A percentile compares a stretch with the other conserved stretches of the same genome.
phyloP scores from a whole-genome alignment of 1,140 invertebrate species.

The Panagrolaimus sp. region DNA sequence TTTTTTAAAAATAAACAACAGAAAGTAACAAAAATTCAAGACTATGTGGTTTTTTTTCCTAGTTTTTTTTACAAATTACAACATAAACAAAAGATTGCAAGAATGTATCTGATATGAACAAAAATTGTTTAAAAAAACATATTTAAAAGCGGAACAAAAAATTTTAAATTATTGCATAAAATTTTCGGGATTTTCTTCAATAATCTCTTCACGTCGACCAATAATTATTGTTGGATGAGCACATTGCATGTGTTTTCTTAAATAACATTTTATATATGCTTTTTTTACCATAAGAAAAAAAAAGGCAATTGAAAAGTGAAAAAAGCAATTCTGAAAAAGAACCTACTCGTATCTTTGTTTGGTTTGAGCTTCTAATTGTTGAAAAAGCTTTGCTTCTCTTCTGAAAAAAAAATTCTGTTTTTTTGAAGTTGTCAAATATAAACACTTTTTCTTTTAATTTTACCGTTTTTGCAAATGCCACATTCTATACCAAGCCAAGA shows the following conservation, averaged over 20 bases:
- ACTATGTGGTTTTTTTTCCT: too few species aligned
- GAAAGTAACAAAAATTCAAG: too few species aligned
- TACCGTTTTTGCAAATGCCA: constrained; percentile 1
- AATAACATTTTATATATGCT: not conserved
- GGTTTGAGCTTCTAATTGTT: not conserved
- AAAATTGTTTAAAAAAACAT: too few species aligned
- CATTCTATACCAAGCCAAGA: not conserved
- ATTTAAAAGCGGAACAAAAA: too few species aligned
- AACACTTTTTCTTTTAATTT: too few species aligned
- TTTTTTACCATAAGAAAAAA: not conserved
- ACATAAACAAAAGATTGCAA: too few species aligned
- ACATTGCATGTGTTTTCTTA: not conserved
- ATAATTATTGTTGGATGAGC: constrained; percentile 6
- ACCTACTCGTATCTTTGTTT: not conserved
- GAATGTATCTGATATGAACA: too few species aligned
- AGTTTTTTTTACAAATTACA: too few species aligned
- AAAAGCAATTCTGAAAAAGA: not conserved
- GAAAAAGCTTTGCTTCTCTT: not conserved
- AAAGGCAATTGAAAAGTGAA: not conserved
- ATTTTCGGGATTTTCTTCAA: not conserved
- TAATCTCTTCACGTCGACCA: not conserved
- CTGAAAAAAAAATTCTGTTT: not conserved
- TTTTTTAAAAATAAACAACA: too few species aligned
- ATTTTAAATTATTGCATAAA: too few species aligned
- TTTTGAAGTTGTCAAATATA: too few species aligned